Percentiles rank a stretch among this genome's conserved stretches.
Evolutionary conservation across 1,140 invertebrate species (phyloP).

Genomic region (Drosophila melanogaster): Release_6_plus_ISO1_MT NT_033777.3:25720001-25720500

Average conservation of each 20-base stretch:
- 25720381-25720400: slow-evolving; percentile 22
- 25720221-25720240: slow-evolving; percentile 15
- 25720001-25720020: slow-evolving; percentile 10
- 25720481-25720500: background rate
- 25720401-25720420: slow-evolving; percentile 20
- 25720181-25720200: slow-evolving; percentile 51
- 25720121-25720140: slow-evolving; percentile 29
- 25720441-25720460: background rate
- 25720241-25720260: background rate
- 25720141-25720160: slow-evolving; percentile 35
- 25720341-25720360: slow-evolving; percentile 25
- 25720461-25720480: background rate
- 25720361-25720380: background rate
- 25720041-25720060: slow-evolving; percentile 20
- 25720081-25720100: slow-evolving; percentile 71
- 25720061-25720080: slow-evolving; percentile 16
- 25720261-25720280: background rate
- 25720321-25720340: slow-evolving; percentile 35
- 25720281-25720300: background rate
- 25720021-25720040: slow-evolving; percentile 36
- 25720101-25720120: slow-evolving; percentile 66
- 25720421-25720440: slow-evolving; percentile 6
- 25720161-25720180: slow-evolving; percentile 26
- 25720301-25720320: slow-evolving; percentile 1
- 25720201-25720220: slow-evolving; percentile 58